Conservation (phyloP, 2,888 invertebrate genomes). For the Prenolepis imparis region DNA sequence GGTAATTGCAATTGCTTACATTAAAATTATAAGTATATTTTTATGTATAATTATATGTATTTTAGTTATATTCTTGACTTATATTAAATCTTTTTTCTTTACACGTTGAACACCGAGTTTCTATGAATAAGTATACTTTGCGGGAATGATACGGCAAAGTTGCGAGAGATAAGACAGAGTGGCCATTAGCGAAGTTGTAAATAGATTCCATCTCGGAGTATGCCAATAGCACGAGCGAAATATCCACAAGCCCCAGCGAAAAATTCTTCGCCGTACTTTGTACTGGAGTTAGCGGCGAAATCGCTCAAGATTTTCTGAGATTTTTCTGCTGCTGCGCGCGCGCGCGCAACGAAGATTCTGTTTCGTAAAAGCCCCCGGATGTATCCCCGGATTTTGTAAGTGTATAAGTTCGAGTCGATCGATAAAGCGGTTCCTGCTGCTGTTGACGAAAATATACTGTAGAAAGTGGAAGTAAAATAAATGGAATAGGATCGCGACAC, state of each 20-base stretch:
- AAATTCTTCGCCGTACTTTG: slow-evolving; percentile 42
- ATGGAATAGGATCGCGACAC: slow-evolving; percentile 61
- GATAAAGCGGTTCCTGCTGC: slow-evolving; percentile 58
- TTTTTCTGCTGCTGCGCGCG: slow-evolving; percentile 16
- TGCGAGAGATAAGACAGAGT: slow-evolving; percentile 52
- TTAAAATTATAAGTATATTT: background rate
- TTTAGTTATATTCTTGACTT: background rate
- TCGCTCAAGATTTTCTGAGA: slow-evolving; percentile 47
- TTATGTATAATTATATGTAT: background rate
- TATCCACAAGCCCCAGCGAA: slow-evolving; percentile 41
- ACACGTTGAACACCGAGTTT: background rate
- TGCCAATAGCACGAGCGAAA: slow-evolving; percentile 52
- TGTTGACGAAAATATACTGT: slow-evolving; percentile 57
- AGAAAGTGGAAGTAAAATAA: slow-evolving; percentile 64
- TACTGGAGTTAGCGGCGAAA: slow-evolving; percentile 43
- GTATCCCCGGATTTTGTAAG: slow-evolving; percentile 60
- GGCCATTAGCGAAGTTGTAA: slow-evolving; percentile 56
- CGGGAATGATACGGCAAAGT: slow-evolving; percentile 38
- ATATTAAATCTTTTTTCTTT: background rate
- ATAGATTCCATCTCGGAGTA: slow-evolving; percentile 46
- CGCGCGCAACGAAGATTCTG: slow-evolving; percentile 35
- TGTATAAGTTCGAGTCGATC: slow-evolving; percentile 67
- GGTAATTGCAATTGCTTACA: background rate
- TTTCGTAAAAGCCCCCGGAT: slow-evolving; percentile 46
- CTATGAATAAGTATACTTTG: background rate